phyloP scores from a whole-genome alignment of 2,888 invertebrate genomes.

The Athalia circularis region DNA sequence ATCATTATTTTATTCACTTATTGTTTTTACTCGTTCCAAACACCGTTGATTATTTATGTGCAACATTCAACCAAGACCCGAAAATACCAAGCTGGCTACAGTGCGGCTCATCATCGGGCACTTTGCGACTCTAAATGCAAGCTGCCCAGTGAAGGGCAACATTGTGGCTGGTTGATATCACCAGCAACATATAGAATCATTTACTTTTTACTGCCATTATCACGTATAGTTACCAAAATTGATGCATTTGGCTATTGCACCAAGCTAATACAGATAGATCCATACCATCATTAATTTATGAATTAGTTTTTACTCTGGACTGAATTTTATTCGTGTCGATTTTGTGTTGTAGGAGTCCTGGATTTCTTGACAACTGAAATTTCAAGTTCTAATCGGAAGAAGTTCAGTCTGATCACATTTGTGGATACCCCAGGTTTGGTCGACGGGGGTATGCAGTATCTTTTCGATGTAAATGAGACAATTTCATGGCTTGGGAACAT shows the following conservation, averaged over 20 bases:
- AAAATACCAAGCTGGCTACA: constrained; percentile 63
- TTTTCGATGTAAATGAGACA: constrained; percentile 77
- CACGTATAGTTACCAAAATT: not conserved
- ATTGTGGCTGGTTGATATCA: constrained; percentile 62
- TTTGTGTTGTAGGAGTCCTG: constrained; percentile 72
- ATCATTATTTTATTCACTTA: not conserved
- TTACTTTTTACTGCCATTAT: not conserved
- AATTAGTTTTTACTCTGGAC: not conserved
- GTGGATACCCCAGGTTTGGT: constrained; percentile 79
- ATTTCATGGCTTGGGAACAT: constrained; percentile 76
- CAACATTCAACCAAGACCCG: constrained; percentile 45
- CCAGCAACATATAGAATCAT: not conserved
- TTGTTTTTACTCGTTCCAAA: not conserved
- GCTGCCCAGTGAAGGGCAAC: constrained; percentile 77
- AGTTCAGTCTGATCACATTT: constrained; percentile 77
- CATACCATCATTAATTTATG: too few species aligned
- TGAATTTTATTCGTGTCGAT: constrained; percentile 44
- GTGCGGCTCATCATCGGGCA: constrained; percentile 76
- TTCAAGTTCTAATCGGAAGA: constrained; percentile 77
- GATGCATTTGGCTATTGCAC: not conserved
- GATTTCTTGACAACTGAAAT: constrained; percentile 77
- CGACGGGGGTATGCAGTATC: constrained; percentile 79
- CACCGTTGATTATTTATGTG: not conserved
- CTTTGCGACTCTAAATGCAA: constrained; percentile 73
- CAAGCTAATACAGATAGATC: not conserved